These are phyloP conservation scores for pig (Sus scrofa) DNA, from an alignment of 2,113 vertebrate genomes.

Conservation along the genomic window DNA sequence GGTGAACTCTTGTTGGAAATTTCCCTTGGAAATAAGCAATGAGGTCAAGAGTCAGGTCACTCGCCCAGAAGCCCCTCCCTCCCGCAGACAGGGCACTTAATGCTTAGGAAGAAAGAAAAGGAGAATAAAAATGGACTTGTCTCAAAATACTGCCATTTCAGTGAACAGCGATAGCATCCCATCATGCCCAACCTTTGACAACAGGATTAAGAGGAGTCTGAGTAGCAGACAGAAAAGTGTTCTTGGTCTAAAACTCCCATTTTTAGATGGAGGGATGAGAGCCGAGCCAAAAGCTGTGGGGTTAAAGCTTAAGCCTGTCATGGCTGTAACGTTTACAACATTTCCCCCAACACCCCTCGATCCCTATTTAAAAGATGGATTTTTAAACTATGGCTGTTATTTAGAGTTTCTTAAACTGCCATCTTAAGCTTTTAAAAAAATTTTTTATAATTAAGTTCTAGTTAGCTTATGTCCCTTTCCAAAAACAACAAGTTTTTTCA, in stretches of 20 bases:
- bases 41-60: neutral
- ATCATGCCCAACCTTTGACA: accelerated
- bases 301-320: neutral
- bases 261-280: accelerated
- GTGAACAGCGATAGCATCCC: accelerated
- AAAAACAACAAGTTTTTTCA: conserved; percentile 48
- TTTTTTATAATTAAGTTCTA: neutral
- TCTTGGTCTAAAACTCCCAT: accelerated
- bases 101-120: neutral
- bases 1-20: neutral
- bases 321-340: accelerated
- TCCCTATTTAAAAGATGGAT: neutral
- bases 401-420: conserved; percentile 38
- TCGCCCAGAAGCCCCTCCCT: neutral
- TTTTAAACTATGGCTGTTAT: neutral
- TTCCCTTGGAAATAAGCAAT: neutral
- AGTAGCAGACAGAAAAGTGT: no score
- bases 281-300: accelerated
- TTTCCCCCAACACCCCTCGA: neutral
- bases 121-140: neutral
- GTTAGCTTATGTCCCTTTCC: conserved; percentile 30
- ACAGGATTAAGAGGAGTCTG: neutral
- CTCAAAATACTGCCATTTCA: neutral
- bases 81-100: neutral
- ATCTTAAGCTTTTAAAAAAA: neutral